Percentiles rank a stretch among this genome's conserved stretches.
Evolutionary conservation across 2,113 vertebrate genomes (phyloP).

Genomic region (Zapus hudsonius): DNA sequence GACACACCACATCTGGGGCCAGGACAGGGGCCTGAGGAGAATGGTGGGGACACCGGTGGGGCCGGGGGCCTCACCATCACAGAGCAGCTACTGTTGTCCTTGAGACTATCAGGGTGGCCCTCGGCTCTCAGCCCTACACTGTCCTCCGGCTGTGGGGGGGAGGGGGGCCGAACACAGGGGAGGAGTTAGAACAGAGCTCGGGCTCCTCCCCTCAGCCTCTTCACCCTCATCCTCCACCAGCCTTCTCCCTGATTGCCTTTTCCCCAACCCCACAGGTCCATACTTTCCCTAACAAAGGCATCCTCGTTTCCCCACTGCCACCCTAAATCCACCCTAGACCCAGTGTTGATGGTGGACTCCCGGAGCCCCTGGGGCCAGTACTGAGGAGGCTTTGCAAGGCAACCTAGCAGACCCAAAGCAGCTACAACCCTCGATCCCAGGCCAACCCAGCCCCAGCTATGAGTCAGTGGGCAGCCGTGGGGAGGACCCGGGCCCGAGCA

Average conservation of each 20-base stretch:
- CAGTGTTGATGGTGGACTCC: not conserved
- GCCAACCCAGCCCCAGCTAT: not conserved
- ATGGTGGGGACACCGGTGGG: constrained; percentile 59
- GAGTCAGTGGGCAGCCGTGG: not conserved
- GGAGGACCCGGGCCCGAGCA: constrained; percentile 29
- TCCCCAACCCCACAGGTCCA: not conserved
- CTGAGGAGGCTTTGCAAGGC: not conserved
- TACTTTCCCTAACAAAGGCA: not conserved
- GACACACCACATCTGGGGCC: constrained; percentile 11
- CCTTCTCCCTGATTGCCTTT: not conserved
- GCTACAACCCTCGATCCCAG: fast-evolving
- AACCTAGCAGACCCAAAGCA: not conserved
- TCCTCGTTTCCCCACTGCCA: too few species aligned
- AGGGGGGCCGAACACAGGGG: constrained; percentile 62
- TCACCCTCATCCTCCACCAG: not conserved
- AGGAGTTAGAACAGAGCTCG: constrained; percentile 68
- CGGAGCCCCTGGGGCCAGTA: not conserved
- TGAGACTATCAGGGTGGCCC: constrained; percentile 84
- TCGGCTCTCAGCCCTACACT: constrained; percentile 84
- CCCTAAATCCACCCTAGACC: not conserved
- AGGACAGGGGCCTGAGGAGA: constrained; percentile 45
- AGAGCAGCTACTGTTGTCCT: constrained; percentile 90
- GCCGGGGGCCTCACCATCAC: constrained; percentile 89
- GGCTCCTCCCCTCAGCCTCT: constrained; percentile 21
- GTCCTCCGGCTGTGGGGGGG: constrained; percentile 86